These are phyloP conservation scores for Xylophagus ater DNA, from an alignment of 2,888 invertebrate species.

Conservation along the genomic window DNA sequence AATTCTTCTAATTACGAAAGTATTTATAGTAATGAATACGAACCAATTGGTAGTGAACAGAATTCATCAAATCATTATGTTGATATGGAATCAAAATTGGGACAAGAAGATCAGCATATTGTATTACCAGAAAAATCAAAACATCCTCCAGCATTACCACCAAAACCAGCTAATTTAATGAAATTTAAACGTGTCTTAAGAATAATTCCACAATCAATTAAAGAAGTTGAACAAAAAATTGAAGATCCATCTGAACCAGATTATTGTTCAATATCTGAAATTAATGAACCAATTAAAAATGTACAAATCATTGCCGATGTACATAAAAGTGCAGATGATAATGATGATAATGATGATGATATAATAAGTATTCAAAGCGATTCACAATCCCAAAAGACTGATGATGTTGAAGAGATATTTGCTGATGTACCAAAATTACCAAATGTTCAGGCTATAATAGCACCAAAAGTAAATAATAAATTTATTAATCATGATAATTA, in stretches of 20 bases:
- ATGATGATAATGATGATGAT: constrained; percentile 10
- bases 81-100: constrained; percentile 47
- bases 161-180: constrained; percentile 64
- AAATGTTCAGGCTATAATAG: constrained; percentile 62
- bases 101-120: constrained; percentile 34
- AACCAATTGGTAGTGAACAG: constrained; percentile 46
- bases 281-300: constrained; percentile 34
- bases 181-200: constrained; percentile 45
- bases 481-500: constrained; percentile 20
- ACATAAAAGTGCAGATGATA: constrained; percentile 27
- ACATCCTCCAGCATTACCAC: constrained; percentile 64
- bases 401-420: constrained; percentile 35
- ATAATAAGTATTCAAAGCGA: neutral
- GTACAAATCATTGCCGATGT: constrained; percentile 48
- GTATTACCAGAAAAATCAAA: constrained; percentile 41
- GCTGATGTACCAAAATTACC: constrained; percentile 61
- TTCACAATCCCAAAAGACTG: constrained; percentile 30
- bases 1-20: constrained; percentile 42
- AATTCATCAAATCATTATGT: constrained; percentile 50
- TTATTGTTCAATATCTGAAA: constrained; percentile 67
- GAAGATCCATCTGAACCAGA: constrained; percentile 47
- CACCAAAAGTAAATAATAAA: constrained; percentile 42
- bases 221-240: constrained; percentile 28
- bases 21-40: constrained; percentile 64
- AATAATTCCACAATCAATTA: constrained; percentile 32